Percentiles rank a stretch among this genome's conserved stretches.
Conservation (phyloP, 1,140 invertebrate species). For the Caenorhabditis latens region DNA sequence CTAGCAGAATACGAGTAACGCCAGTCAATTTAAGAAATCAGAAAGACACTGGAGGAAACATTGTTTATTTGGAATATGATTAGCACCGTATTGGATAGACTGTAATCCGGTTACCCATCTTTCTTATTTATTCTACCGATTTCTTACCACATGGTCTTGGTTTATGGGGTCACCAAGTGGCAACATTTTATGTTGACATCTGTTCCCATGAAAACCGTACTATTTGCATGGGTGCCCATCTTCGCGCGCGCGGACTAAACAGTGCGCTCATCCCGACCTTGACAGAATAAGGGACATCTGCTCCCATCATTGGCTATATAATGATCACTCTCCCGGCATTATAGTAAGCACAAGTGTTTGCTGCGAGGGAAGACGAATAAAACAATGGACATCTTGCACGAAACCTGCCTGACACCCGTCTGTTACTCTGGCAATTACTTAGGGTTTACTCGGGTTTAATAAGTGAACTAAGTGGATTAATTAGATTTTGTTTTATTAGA, state of each 20-base stretch:
- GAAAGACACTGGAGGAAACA: not conserved
- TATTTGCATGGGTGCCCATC: conserved; percentile 30
- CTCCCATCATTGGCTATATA: conserved; percentile 49
- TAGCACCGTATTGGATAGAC: no score
- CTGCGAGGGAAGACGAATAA: conserved; percentile 31
- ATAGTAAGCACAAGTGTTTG: conserved; percentile 48
- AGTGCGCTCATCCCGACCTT: conserved; percentile 24
- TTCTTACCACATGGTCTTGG: conserved; percentile 2
- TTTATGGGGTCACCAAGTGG: conserved; percentile 22
- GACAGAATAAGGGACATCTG: conserved; percentile 44
- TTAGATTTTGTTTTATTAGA: conserved; percentile 51
- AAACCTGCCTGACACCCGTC: conserved; percentile 46
- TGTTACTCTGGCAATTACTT: conserved; percentile 51
- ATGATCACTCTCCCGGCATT: conserved; percentile 34
- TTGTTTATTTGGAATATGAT: not conserved
- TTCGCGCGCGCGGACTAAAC: conserved; percentile 2
- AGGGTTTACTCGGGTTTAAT: conserved; percentile 31
- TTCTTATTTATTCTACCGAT: conserved; percentile 18
- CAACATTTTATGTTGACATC: conserved; percentile 43
- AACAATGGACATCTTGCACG: conserved; percentile 50
- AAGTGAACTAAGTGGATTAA: conserved; percentile 51
- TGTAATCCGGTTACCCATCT: not conserved
- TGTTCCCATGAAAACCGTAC: conserved; percentile 51
- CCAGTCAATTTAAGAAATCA: not conserved
- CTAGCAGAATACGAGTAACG: not conserved